Evolutionary conservation across 2,797 vertebrate species (phyloP), one percentile per base, ranked within the genome.

Genomic region (Macropus fuliginosus): DNA sequence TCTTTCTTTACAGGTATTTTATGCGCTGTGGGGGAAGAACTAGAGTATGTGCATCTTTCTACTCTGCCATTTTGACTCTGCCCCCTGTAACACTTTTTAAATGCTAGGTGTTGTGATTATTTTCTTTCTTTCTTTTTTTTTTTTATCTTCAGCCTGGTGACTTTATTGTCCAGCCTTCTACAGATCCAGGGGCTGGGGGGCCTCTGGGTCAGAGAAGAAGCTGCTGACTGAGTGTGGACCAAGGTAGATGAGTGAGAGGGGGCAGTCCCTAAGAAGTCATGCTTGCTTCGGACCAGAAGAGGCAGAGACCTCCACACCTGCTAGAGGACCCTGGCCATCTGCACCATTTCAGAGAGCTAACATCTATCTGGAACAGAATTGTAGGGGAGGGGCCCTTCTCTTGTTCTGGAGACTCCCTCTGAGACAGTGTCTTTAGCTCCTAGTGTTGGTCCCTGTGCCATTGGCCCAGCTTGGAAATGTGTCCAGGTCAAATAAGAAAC

Each of bases 401-500:
- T 31, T 62, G 13, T 62, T 31, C 59, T 62, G 29, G 31, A 74
- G n/a, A n/a, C 29, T 59, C 2, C 57, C 31, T 62, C 59, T 46
- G 13, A 34, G 56, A 29, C 57, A 66, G 62, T 0, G 14, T n/a
- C 34, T 18, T 81, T 46, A 81, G 66, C 9, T 18, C 1, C n/a
- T 46, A 94, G 95, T 95, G 52, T 95, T 92, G 11, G 29, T 81
- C 0, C 55, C 66, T 0, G 99, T 99, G 95, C 0, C 91, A 54
- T 99, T 99, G 95, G 99, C 99, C 99, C 99, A 99, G 27, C 97
- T 0, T 0, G 99, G 99, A 96, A 99, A 99, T 3, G 98, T 96
- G 98, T 99, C 99, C 98, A 99, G 98, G n/a, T 99, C 96, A 98
- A 99, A 99, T 97, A 99, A 98, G 95, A 98, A 98, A 92, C 98